phyloP scores from a whole-genome alignment of 2,113 vertebrate genomes.

The Carollia perspicillata region DNA sequence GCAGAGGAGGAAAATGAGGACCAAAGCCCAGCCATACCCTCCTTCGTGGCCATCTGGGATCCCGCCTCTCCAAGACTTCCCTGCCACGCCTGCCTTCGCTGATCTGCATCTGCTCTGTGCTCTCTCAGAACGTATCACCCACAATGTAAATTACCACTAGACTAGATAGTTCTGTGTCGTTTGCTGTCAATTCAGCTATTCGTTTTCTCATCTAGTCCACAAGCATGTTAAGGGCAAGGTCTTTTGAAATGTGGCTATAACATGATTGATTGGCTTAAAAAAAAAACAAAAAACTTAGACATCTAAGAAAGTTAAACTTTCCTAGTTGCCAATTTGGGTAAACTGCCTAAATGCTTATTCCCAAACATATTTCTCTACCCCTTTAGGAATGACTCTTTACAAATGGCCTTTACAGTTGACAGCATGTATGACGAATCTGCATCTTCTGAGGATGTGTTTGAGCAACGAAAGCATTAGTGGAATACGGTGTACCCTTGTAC shows the following conservation, averaged over 20 bases:
- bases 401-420: background rate
- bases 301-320: conserved; percentile 23
- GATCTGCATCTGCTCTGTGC: background rate
- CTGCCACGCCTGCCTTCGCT: background rate
- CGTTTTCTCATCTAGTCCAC: conserved; percentile 12
- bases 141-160: background rate
- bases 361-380: background rate
- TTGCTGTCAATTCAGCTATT: background rate
- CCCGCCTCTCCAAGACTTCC: background rate
- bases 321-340: background rate
- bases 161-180: background rate
- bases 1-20: background rate
- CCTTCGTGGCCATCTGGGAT: background rate
- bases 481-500: background rate
- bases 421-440: background rate
- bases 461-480: background rate
- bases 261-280: background rate
- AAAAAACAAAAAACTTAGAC: background rate
- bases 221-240: background rate
- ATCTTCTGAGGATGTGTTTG: background rate
- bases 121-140: background rate
- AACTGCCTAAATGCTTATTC: background rate
- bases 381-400: background rate
- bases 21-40: background rate
- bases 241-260: conserved; percentile 41